Base-by-base conservation (phyloP, 2,113 vertebrate genomes). In the Lethenteron reissneri region DNA sequence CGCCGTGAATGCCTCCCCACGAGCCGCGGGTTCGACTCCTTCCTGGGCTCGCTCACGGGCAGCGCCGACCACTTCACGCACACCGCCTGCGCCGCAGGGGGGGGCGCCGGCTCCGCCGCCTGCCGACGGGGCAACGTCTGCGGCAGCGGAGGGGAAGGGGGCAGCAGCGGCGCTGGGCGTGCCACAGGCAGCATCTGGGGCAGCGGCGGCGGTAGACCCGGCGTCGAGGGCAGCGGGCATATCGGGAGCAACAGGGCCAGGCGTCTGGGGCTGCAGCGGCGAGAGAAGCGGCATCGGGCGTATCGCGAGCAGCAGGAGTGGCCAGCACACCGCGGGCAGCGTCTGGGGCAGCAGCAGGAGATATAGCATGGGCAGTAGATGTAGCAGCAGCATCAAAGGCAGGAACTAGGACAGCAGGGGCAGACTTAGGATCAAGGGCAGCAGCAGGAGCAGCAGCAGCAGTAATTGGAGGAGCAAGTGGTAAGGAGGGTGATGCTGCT, bases 51-150 rank as follows among this genome's bases (percentile, higher is more conserved):
- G 0, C 79, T 99, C 76, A 97, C 92, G 0, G 94, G 94, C 72
- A 95, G 94, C 0, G 90, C 92, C 75, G 88, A 99, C 78, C 95
- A 99, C 77, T 97, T 97, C 75, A 91, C 86, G 7, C 97, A 97
- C 0, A 82, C 89, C 73, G 89, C 90, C 75, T 99, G 94, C 0
- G 92, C 95, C 0, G 92, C 92, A 15, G 89, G 89, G 0, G 86
- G 85, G 0, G 75, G n/a, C 25, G 9, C n/a, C 11, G 64, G 64
- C 25, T 68, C 25, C 64, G 64, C n/a, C 64, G 25, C 41, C 41
- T n/a, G 41, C 5, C 25, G 64, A 68, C 25, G 64, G 64, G 25
- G 11, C 64, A 68, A 68, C 2, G 25, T 17, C 41, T 41, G 64
- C 25, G n/a, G 64, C n/a, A 25, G 25, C 64, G 25, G 64, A 68